These are phyloP conservation scores for Hemitrygon akajei DNA, from an alignment of 2,797 vertebrate species.

Conservation along the genomic window DNA sequence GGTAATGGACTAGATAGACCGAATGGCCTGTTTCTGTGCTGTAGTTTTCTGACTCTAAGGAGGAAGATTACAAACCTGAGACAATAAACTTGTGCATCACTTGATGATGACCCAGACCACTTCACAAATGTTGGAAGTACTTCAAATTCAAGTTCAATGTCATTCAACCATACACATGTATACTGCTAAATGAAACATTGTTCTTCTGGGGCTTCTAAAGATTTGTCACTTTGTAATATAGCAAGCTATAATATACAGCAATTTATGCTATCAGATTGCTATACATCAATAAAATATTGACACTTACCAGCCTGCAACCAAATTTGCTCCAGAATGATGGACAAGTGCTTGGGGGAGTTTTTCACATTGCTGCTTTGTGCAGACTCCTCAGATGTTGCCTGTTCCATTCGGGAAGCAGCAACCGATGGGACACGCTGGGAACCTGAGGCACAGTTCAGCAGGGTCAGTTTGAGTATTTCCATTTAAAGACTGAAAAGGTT, in stretches of 20 bases:
- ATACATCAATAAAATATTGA: neutral
- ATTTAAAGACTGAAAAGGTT: neutral
- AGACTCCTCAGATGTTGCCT: conserved; percentile 84
- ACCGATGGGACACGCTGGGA: conserved; percentile 76
- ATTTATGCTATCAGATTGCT: neutral
- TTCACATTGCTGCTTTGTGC: conserved; percentile 69
- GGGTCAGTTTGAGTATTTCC: neutral
- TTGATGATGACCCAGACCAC: neutral
- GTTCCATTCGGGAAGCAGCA: conserved; percentile 82
- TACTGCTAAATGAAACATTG: no score
- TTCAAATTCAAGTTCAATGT: no score
- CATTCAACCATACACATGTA: no score
- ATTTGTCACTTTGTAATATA: neutral
- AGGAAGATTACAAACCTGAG: neutral
- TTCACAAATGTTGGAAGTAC: neutral
- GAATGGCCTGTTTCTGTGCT: no score
- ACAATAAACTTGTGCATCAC: neutral
- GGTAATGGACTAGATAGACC: no score
- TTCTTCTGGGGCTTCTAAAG: neutral
- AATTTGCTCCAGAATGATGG: conserved; percentile 84
- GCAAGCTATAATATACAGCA: neutral
- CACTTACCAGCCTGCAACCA: conserved; percentile 90
- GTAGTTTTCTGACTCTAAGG: no score
- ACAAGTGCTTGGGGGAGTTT: conserved; percentile 81
- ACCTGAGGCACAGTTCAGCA: conserved; percentile 53